Base-by-base conservation (phyloP, 2,113 vertebrate genomes). In the Calyptommatus sinebrachiatus region DNA sequence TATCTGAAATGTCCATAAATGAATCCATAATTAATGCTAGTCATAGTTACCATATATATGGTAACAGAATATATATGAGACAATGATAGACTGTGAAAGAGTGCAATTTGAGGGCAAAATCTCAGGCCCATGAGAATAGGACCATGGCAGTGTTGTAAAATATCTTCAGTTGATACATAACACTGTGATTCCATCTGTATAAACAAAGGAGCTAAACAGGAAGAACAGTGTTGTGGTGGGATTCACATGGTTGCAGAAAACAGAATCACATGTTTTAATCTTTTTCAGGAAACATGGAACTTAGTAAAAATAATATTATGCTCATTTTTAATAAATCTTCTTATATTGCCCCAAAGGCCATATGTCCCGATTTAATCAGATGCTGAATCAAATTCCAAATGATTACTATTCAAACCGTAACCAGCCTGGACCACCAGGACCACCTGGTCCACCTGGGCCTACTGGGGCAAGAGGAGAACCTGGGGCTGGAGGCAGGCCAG, bases 361-460 rank as follows among this genome's bases (percentile, higher is more conserved):
- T 93, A 99, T 99, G 97, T 94, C 85, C 80, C 95, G 97, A n/a
- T 96, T 99, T 89, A 97, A 95, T 89, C 95, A 97, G 71, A 93
- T 99, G 91, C 86, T 99, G 88, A 99, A 99, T 93, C 98, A 99
- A 93, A 98, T 99, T 86, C 98, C 98, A 0, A 98, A 95, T 1
- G 93, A 94, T 81, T 95, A 97, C 81, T 96, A 96, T 84, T 96
- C 94, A n/a, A 96, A 68, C 78, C 94, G 95, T 78, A 97, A 95
- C 82, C 96, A 93, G 79, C 97, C 97, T 1, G 98, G 98, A 14
- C 97, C 98, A 0, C 85, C 97, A 0, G 98, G 98, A 0, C 96
- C 96, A 1, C 94, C 97, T 1, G 98, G 98, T 0, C 82, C 94
- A 0, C 81, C 94, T 0, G 98, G 98, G 81, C 92, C 84, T 5